Conservation (phyloP, 1,140 invertebrate genomes). For the Procambarus virginalis region DNA sequence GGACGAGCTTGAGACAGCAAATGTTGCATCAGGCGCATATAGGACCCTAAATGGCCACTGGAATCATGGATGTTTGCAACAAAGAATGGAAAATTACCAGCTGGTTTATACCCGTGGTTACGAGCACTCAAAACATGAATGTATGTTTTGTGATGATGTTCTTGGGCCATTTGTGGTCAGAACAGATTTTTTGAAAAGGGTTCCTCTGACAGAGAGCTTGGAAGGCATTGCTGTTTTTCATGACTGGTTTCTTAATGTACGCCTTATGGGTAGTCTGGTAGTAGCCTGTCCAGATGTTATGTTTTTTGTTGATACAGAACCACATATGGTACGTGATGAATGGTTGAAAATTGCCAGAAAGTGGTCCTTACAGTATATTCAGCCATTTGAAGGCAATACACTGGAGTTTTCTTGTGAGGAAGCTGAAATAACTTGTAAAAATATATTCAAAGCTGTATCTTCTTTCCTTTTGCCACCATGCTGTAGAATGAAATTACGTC, state of each 20-base stretch:
- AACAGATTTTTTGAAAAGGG: constrained; percentile 60
- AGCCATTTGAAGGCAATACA: constrained; percentile 44
- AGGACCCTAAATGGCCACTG: constrained; percentile 72
- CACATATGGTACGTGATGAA: constrained; percentile 2
- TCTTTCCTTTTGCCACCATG: constrained; percentile 68
- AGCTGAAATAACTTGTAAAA: constrained; percentile 60
- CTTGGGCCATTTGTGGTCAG: constrained; percentile 72
- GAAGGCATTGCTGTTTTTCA: constrained; percentile 67
- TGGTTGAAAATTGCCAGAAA: constrained; percentile 66
- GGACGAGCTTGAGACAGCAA: constrained; percentile 57
- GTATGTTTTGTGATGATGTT: constrained; percentile 73
- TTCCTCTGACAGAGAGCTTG: constrained; percentile 69
- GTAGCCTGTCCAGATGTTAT: constrained; percentile 72
- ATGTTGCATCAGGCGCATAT: constrained; percentile 71
- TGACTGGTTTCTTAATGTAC: constrained; percentile 72
- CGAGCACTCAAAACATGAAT: constrained; percentile 72
- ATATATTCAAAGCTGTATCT: constrained; percentile 32
- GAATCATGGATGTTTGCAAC: constrained; percentile 72
- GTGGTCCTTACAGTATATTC: constrained; percentile 69
- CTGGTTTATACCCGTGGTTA: constrained; percentile 72
- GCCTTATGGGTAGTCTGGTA: constrained; percentile 45
- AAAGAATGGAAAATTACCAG: constrained; percentile 71
- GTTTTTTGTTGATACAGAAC: constrained; percentile 70
- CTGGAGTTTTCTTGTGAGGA: constrained; percentile 69
- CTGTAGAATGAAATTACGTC: constrained; percentile 65